Conservation (phyloP, 2,888 invertebrate genomes). For the Herminia tarsipennalis region DNA sequence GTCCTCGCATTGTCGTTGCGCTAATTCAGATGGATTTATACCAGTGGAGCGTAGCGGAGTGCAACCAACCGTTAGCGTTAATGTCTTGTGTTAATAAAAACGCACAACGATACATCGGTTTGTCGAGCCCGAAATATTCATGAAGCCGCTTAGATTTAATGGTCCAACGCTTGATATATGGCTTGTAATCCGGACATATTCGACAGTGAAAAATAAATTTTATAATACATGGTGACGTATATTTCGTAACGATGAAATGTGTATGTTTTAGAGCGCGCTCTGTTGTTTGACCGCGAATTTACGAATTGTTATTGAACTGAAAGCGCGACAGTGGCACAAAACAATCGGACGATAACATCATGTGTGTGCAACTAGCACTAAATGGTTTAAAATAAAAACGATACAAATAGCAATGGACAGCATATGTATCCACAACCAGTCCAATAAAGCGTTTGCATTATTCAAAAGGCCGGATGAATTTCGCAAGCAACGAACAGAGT, state of each 20-base stretch:
- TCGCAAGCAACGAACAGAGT: conserved; percentile 65
- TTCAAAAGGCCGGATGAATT: conserved; percentile 77
- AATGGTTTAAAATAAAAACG: conserved; percentile 52
- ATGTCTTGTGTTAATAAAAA: conserved; percentile 62
- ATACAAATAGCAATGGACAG: conserved; percentile 52
- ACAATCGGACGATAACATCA: conserved; percentile 26
- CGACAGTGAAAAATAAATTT: conserved; percentile 55
- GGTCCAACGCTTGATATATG: conserved; percentile 70
- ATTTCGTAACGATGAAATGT: conserved; percentile 29
- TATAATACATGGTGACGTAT: conserved; percentile 48
- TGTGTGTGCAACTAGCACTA: conserved; percentile 23
- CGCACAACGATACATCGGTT: conserved; percentile 50
- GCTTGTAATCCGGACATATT: conserved; percentile 63
- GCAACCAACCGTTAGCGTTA: conserved; percentile 52
- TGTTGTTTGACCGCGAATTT: conserved; percentile 20
- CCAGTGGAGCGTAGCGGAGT: conserved; percentile 52
- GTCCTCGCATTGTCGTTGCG: conserved; percentile 61
- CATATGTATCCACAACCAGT: conserved; percentile 55
- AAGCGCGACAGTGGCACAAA: conserved; percentile 15
- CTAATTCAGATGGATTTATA: conserved; percentile 72
- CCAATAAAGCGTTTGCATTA: conserved; percentile 79
- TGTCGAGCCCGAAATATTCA: conserved; percentile 65
- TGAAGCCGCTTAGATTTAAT: conserved; percentile 76
- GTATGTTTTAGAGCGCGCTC: conserved; percentile 17
- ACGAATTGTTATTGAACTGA: conserved; percentile 20